Evolutionary conservation across 2,888 invertebrate genomes (phyloP).

Genomic region (Eustalomyia histrio): DNA sequence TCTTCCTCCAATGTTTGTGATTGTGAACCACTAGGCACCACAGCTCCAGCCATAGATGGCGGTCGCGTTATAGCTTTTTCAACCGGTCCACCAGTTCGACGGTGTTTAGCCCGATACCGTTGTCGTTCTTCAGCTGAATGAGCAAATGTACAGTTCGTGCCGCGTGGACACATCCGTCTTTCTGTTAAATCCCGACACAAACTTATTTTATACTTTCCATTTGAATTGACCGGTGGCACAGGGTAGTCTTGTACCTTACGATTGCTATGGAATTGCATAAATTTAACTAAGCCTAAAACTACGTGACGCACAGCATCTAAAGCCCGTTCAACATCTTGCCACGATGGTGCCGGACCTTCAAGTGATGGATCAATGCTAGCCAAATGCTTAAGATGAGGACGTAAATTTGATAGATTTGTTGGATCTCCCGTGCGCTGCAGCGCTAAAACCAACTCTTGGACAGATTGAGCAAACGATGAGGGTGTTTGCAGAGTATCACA

Average conservation of each 20-base stretch:
- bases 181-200: constrained; percentile 92
- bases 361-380: constrained; percentile 93
- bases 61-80: constrained; percentile 42
- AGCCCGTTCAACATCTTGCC: constrained; percentile 85
- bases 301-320: constrained; percentile 86
- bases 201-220: constrained; percentile 92
- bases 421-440: constrained; percentile 93
- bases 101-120: constrained; percentile 85
- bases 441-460: constrained; percentile 94
- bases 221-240: constrained; percentile 78
- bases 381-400: constrained; percentile 89
- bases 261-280: constrained; percentile 87
- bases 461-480: constrained; percentile 93
- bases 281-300: constrained; percentile 88
- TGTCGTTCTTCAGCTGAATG: constrained; percentile 95
- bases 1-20: constrained; percentile 53
- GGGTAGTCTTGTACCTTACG: constrained; percentile 83
- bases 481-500: constrained; percentile 96
- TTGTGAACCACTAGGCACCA: constrained; percentile 20
- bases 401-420: constrained; percentile 87
- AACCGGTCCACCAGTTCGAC: constrained; percentile 74
- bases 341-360: constrained; percentile 83
- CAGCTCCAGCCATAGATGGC: not conserved
- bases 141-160: constrained; percentile 93
- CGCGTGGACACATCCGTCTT: constrained; percentile 91